Conservation (phyloP, 2,113 vertebrate species). For the Oncorhynchus tshawytscha region DNA sequence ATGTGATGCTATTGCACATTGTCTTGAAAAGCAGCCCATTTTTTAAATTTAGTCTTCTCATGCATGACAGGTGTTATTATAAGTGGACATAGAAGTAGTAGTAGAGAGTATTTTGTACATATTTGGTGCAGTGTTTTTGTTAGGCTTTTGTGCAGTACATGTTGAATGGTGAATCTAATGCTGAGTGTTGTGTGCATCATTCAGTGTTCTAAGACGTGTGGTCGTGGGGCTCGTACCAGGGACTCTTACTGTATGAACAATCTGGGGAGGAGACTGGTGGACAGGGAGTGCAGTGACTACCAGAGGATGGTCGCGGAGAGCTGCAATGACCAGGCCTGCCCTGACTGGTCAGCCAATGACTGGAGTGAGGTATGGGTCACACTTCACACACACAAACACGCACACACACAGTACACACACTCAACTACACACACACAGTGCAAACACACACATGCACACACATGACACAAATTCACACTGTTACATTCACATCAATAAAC, state of each 20-base stretch:
- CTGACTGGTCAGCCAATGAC: conserved; percentile 83
- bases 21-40: too few species aligned
- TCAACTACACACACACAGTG: background rate
- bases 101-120: background rate
- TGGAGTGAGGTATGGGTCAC: conserved; percentile 87
- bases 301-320: conserved; percentile 71
- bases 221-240: conserved; percentile 79
- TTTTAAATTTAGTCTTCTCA: too few species aligned
- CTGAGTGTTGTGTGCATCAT: background rate
- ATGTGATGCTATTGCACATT: too few species aligned
- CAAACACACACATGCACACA: background rate
- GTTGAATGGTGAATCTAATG: background rate
- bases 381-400: background rate
- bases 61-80: too few species aligned
- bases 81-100: background rate
- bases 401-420: background rate
- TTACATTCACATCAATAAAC: too few species aligned
- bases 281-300: conserved; percentile 80
- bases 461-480: background rate
- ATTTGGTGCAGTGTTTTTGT: too few species aligned
- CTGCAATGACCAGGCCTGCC: conserved; percentile 86
- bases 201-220: conserved; percentile 92
- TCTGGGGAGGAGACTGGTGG: conserved; percentile 81
- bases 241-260: conserved; percentile 89
- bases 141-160: too few species aligned